These are phyloP conservation scores for Nothobranchius kuhntae DNA, from an alignment of 2,113 vertebrate species.

Conservation along the genomic window DNA sequence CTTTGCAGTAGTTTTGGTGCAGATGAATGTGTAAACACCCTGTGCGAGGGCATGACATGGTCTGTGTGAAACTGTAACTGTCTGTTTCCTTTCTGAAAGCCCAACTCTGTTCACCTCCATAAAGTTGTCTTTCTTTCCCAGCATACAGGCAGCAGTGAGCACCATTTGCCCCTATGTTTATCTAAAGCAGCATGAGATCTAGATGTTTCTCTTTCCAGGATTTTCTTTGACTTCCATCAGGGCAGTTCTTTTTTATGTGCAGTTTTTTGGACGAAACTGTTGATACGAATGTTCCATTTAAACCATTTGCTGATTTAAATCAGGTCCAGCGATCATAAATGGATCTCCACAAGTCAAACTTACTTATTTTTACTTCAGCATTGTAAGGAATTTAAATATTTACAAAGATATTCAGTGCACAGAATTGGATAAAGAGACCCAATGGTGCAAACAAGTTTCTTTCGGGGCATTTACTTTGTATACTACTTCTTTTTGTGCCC, in stretches of 20 bases:
- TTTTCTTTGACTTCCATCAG: constrained; percentile 41
- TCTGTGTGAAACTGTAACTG: constrained; percentile 58
- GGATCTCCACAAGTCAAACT: neutral
- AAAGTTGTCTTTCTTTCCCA: constrained; percentile 72
- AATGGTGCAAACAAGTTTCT: constrained; percentile 16
- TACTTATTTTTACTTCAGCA: neutral
- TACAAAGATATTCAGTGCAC: constrained; percentile 4
- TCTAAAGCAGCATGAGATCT: constrained; percentile 60
- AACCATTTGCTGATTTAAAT: neutral
- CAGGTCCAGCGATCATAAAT: neutral
- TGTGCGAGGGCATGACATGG: constrained; percentile 53
- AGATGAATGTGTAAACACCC: constrained; percentile 63
- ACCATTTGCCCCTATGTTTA: constrained; percentile 70
- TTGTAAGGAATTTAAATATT: neutral
- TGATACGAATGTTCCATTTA: constrained; percentile 7
- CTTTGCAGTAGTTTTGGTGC: constrained; percentile 40
- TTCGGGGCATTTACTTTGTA: constrained; percentile 15
- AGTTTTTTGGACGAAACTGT: constrained; percentile 16
- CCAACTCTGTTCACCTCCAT: constrained; percentile 71
- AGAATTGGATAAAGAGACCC: constrained; percentile 12
- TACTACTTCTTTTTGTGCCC: constrained; percentile 17
- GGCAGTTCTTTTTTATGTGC: constrained; percentile 37
- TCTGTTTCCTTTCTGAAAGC: constrained; percentile 70
- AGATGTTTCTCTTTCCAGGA: constrained; percentile 44
- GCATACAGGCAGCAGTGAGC: constrained; percentile 47